Percentiles rank a stretch among this genome's conserved stretches.
phyloP scores from a whole-genome alignment of 2,888 invertebrate genomes.

The Mimas tiliae region DNA sequence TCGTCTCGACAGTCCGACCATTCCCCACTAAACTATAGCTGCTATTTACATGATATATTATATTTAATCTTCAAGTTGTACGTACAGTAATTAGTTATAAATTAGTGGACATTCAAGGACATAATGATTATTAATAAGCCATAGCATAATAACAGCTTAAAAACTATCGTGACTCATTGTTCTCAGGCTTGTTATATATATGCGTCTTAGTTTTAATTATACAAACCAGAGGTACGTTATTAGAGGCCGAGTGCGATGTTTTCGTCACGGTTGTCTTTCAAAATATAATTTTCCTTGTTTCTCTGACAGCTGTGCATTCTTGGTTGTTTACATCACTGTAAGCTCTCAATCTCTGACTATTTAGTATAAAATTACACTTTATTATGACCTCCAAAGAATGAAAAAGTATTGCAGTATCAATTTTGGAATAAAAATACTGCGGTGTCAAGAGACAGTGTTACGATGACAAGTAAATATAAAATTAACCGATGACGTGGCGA shows the following conservation, averaged over 20 bases:
- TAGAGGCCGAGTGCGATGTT: conserved; percentile 69
- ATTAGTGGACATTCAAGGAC: conserved; percentile 6
- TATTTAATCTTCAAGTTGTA: background rate
- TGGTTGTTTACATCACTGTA: conserved; percentile 37
- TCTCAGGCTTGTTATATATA: conserved; percentile 72
- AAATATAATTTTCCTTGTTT: conserved; percentile 51
- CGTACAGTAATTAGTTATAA: background rate
- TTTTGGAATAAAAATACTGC: conserved; percentile 42
- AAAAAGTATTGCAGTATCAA: conserved; percentile 27
- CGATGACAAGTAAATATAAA: conserved; percentile 57
- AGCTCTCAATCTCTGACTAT: conserved; percentile 56
- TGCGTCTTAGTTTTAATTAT: conserved; percentile 82
- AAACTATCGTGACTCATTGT: conserved; percentile 71
- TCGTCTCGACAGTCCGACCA: no score
- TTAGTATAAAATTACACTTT: conserved; percentile 52
- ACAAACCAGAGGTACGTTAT: conserved; percentile 77
- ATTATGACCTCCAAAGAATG: conserved; percentile 37
- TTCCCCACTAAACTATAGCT: no score
- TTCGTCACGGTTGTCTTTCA: conserved; percentile 70
- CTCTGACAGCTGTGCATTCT: conserved; percentile 42
- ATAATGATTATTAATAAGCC: conserved; percentile 1
- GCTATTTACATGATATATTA: no score
- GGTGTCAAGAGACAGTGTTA: conserved; percentile 45
- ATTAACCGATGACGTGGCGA: conserved; percentile 64
- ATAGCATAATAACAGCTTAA: conserved; percentile 68